Conservation (phyloP, 2,113 vertebrate genomes). For the Embiotoca jacksoni region DNA sequence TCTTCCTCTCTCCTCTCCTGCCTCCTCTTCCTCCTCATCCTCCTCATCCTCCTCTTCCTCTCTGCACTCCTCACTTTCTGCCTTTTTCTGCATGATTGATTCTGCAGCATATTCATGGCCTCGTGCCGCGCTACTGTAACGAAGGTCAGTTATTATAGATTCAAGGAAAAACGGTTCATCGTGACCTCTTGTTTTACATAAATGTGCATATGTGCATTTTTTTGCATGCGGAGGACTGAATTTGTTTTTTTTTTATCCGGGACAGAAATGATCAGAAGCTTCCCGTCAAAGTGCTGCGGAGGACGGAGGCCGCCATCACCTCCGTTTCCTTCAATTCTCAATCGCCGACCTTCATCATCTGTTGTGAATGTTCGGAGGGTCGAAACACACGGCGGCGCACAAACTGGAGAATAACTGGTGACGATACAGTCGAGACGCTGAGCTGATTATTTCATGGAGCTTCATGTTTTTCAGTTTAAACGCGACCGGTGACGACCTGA, state of each 20-base stretch:
- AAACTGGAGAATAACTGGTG: too few relatives aligned
- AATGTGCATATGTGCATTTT: conserved; percentile 42
- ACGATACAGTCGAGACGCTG: too few relatives aligned
- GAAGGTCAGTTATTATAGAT: conserved; percentile 66
- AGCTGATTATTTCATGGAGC: too few relatives aligned
- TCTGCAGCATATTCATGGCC: conserved; percentile 32
- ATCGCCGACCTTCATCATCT: conserved; percentile 56
- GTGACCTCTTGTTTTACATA: conserved; percentile 57
- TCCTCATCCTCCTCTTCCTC: too few relatives aligned
- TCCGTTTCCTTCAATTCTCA: conserved; percentile 39
- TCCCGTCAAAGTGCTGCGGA: conserved; percentile 52
- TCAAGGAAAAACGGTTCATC: conserved; percentile 61
- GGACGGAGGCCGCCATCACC: conserved; percentile 28
- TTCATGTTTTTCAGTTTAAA: too few relatives aligned
- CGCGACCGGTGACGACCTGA: too few relatives aligned
- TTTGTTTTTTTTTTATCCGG: neutral
- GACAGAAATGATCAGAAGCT: conserved; percentile 25
- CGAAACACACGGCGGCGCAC: too few relatives aligned
- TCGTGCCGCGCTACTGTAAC: conserved; percentile 33
- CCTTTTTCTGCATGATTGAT: conserved; percentile 11
- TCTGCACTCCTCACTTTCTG: conserved; percentile 6
- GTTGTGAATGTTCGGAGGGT: neutral
- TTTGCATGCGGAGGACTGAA: conserved; percentile 23
- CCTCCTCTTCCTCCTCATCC: too few relatives aligned
- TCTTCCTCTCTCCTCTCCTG: neutral